Conservation (phyloP, 1,140 invertebrate species). For the Drosophila murphyi region DNA sequence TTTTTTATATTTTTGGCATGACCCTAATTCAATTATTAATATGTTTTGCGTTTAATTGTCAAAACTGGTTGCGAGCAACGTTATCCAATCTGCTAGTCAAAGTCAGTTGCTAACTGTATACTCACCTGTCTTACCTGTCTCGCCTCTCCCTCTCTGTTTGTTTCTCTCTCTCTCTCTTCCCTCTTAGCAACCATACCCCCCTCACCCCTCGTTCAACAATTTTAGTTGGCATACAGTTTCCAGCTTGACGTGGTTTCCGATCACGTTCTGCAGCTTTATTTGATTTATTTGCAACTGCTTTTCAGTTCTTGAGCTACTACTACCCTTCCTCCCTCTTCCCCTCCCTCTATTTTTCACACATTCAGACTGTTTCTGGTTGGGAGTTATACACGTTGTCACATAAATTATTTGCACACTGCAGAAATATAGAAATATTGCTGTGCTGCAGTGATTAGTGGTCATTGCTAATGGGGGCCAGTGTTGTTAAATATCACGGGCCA, state of each 20-base stretch:
- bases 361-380: not conserved
- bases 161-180: constrained; percentile 1
- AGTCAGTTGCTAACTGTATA: not conserved
- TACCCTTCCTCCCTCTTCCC: constrained; percentile 1
- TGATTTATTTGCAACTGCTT: constrained; percentile 68
- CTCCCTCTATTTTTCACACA: not conserved
- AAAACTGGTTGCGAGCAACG: constrained; percentile 3
- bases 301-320: constrained; percentile 8
- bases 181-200: too few species aligned
- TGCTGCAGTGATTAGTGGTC: constrained; percentile 62
- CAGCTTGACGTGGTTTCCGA: constrained; percentile 61
- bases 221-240: constrained; percentile 8
- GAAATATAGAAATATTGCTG: constrained; percentile 16
- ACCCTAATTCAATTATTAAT: constrained; percentile 49
- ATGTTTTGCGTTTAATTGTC: constrained; percentile 39
- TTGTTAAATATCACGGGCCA: constrained; percentile 63
- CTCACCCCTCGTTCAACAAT: not conserved
- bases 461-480: constrained; percentile 60
- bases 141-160: not conserved
- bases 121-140: too few species aligned
- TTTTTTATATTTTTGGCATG: not conserved
- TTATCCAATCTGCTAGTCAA: not conserved
- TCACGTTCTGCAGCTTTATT: constrained; percentile 71
- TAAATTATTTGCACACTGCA: constrained; percentile 55
- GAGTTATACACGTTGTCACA: constrained; percentile 68